Evolutionary conservation across 2,797 vertebrate species (phyloP), one percentile per base, ranked within the genome.

Genomic region (Tadarida brasiliensis): DNA sequence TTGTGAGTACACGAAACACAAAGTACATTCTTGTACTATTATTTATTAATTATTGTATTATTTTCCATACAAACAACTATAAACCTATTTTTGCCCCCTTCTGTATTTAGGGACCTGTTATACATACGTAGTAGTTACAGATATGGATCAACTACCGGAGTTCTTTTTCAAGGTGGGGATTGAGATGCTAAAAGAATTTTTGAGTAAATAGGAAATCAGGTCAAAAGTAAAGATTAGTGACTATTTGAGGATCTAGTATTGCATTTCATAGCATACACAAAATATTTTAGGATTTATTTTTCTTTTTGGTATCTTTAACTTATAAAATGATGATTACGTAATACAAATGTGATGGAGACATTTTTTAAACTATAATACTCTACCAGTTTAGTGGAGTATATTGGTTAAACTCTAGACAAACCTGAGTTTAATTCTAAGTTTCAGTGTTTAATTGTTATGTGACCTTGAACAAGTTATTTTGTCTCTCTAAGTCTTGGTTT

Each of bases 201-300:
- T 51, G 65, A 74, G 11, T 78, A 84, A 59, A 61, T 49, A 83
- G n/a, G 28, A 94, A 73, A 51, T 91, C 56, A 1, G 7, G 16
- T n/a, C 44, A 68, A 61, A 68, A 39, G 14, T 61, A 84, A 22
- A 39, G 3, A 39, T 33, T 44, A 78, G 1, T 67, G 49, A 87
- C 54, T 44, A 67, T 54, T 54, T 71, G 19, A 30, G 28, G 73
- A 22, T 65, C 8, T 51, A 11, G 70, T 54, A 85, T 59, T 61
- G 5, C 9, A 54, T 61, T 92, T 15, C 2, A 39, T n/a, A 85
- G 39, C n/a, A 68, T 11, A 14, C 7, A 68, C n/a, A 91, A 56
- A 74, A 91, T 20, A 77, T 70, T 56, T 91, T 71, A 77, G 89
- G 35, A 82, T 57, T 89, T 47, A 78, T 86, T 76, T 49, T 56